Percentiles rank a stretch among this genome's conserved stretches.
Evolutionary conservation across 2,888 invertebrate species (phyloP).

Genomic region (Andrena bicolor): DNA sequence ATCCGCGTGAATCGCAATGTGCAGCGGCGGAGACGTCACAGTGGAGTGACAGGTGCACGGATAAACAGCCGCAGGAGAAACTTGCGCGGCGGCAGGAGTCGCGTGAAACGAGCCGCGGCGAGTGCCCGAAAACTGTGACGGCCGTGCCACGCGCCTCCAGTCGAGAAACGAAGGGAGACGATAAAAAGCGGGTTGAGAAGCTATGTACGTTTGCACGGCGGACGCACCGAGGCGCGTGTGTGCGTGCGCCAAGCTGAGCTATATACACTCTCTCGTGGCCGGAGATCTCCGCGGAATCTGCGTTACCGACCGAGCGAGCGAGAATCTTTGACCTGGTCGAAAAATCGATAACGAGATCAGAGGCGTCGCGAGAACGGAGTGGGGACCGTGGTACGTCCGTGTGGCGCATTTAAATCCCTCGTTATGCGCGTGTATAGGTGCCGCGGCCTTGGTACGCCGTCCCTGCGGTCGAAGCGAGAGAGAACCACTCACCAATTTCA

Average conservation of each 20-base stretch:
- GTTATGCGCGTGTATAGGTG: constrained; percentile 23
- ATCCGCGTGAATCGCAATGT: constrained; percentile 23
- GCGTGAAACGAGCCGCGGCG: background rate
- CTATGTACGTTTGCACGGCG: constrained; percentile 7
- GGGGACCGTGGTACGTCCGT: background rate
- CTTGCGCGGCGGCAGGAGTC: constrained; percentile 1
- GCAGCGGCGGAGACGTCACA: constrained; percentile 16
- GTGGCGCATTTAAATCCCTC: constrained; percentile 30
- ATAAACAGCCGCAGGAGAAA: constrained; percentile 20
- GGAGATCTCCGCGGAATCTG: background rate
- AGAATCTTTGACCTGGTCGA: background rate
- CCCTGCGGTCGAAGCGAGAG: constrained; percentile 53
- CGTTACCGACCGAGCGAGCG: background rate
- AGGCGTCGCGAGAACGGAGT: background rate
- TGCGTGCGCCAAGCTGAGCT: constrained; percentile 42
- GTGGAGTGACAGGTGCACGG: constrained; percentile 28
- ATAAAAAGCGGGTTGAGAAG: constrained; percentile 23
- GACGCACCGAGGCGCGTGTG: constrained; percentile 21
- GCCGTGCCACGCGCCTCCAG: constrained; percentile 3
- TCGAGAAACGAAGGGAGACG: constrained; percentile 7
- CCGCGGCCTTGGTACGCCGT: constrained; percentile 58
- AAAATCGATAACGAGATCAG: background rate
- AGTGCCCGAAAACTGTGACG: constrained; percentile 8
- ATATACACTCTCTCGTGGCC: constrained; percentile 40
- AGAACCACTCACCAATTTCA: constrained; percentile 82